A percentile compares a stretch with the other conserved stretches of the same genome.
Evolutionary conservation across 2,797 vertebrate genomes (phyloP).

Genomic region (Phrynocephalus guinanensis): DNA sequence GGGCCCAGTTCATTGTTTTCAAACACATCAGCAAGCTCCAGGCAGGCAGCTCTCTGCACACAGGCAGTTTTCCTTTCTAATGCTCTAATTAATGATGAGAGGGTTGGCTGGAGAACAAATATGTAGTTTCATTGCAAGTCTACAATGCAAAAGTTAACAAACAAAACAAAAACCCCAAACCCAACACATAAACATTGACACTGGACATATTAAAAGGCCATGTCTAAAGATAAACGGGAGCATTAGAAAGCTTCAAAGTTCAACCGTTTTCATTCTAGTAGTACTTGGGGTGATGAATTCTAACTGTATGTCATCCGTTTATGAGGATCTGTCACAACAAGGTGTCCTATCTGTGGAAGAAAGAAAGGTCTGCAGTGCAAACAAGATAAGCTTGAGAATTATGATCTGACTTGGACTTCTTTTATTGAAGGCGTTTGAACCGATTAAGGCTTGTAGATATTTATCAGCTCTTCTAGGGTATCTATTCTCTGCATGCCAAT

Average conservation of each 20-base stretch:
- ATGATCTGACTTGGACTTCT: background rate
- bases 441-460: background rate
- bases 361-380: background rate
- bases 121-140: background rate
- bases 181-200: background rate
- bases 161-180: background rate
- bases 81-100: background rate
- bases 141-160: background rate
- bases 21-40: too few relatives aligned
- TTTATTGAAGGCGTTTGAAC: conserved; percentile 8
- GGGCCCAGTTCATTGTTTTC: too few relatives aligned
- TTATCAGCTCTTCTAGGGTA: background rate
- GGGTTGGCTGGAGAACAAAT: background rate
- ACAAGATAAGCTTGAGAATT: background rate
- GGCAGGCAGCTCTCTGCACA: background rate
- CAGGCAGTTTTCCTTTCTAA: background rate
- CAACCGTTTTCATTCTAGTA: background rate
- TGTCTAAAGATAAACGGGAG: background rate
- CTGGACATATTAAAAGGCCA: background rate
- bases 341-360: background rate
- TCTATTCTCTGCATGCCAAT: background rate
- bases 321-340: background rate
- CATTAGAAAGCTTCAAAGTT: background rate
- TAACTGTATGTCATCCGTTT: background rate
- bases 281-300: background rate